Evolutionary conservation across 2,888 invertebrate genomes (phyloP), one percentile per base, ranked within the genome.

Genomic region (Norana najaformis): DNA sequence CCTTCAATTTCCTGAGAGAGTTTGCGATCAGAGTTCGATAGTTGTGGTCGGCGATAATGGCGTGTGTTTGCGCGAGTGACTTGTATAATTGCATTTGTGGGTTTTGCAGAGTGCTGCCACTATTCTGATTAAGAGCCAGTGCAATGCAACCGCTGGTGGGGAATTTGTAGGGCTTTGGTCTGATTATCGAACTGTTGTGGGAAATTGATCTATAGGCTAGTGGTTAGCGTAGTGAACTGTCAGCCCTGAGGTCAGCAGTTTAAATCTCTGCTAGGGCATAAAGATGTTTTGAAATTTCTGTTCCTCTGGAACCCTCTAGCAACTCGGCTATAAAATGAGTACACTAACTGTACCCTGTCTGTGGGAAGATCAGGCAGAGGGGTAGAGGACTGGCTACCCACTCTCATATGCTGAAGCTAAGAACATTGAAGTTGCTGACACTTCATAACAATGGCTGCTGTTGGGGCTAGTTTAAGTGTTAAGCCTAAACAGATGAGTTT

Each of bases 11-110:
- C 69, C 69, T 69, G 69, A n/a, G 30, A 69, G 69, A n/a, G 69
- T 69, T 69, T 69, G n/a, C n/a, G n/a, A 69, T 69, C n/a, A n/a
- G n/a, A n/a, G 69, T 69, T 69, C 69, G n/a, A 69, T 69, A 69
- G 69, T 47, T 47, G 47, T 47, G 47, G 2, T 47, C 23, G 47
- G 47, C 23, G 47, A 47, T 47, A 47, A 69, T 69, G 69, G 69
- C 11, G 30, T n/a, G 69, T 69, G 69, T n/a, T 11, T 69, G n/a
- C 14, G 41, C 13, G 41, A 41, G 41, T 41, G 41, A 11, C 30
- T n/a, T 69, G 69, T 69, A n/a, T n/a, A 69, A 69, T 69, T 69
- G 69, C 69, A n/a, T n/a, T 69, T 69, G 30, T 69, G 69, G 69
- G 69, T 30, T 69, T 69, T n/a, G 69, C 69, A n/a, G 30, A 69